Evolutionary conservation across 2,888 invertebrate species (phyloP), one percentile per base, ranked within the genome.

Genomic region (Willowsia nigromaculata): DNA sequence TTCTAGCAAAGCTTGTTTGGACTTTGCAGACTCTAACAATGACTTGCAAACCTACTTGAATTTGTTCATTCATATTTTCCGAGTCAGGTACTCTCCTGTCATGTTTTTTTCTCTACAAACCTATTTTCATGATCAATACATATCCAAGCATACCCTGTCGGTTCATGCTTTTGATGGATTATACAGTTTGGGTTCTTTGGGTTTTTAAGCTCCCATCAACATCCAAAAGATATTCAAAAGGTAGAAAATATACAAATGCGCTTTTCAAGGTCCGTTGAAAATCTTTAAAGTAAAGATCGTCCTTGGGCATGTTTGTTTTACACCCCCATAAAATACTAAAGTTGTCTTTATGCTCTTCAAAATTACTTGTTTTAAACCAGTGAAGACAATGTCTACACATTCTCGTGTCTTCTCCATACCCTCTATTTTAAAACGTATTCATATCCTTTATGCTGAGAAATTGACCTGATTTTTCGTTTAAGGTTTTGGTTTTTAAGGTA

Each of bases 151-250:
- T 85, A 90, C 0, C 89, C 90, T 43, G 71, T 82, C 0, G 85
- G 74, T n/a, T 25, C 22, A 56, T 89, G 90, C 30, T 1, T 25
- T 22, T 27, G 27, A n/a, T 27, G 15, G 13, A 5, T n/a, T n/a
- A n/a, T n/a, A n/a, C n/a, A n/a, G n/a, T n/a, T n/a, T n/a, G n/a
- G n/a, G n/a, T n/a, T n/a, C n/a, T n/a, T n/a, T n/a, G n/a, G n/a
- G n/a, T n/a, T n/a, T 3, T 18, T 30, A 22, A 40, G 25, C 59
- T 18, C 6, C n/a, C 7, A 50, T 50, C 15, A 5, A 40, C 18
- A 30, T 25, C n/a, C 6, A 85, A 18, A 15, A 85, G 15, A 0
- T 47, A 43, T 59, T 90, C 86, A 83, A 87, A 90, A 33, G 86
- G 86, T 15, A 65, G 50, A 40, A 87, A 53, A 18, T 83, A 82